Evolutionary conservation across 2,888 invertebrate species (phyloP).

Genomic region (Cheilosia vulpina): DNA sequence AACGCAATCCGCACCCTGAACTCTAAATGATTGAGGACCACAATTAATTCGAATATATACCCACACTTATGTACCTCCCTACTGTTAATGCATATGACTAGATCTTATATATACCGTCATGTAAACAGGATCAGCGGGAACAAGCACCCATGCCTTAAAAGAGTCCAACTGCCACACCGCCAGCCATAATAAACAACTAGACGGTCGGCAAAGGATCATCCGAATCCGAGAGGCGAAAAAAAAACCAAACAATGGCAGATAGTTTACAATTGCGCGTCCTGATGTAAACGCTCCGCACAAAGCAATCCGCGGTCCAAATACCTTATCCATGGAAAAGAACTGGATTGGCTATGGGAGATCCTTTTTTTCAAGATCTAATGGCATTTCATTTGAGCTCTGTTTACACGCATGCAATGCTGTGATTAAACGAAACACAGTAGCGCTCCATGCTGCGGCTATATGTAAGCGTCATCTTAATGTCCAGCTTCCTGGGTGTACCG

Average conservation of each 20-base stretch:
- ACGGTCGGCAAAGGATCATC: slow-evolving; percentile 15
- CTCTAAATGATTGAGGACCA: slow-evolving; percentile 28
- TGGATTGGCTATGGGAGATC: slow-evolving; percentile 63
- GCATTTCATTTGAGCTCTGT: slow-evolving; percentile 55
- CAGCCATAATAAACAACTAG: not conserved
- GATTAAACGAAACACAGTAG: slow-evolving; percentile 57
- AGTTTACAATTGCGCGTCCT: slow-evolving; percentile 37
- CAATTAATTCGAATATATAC: slow-evolving; percentile 19
- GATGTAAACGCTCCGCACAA: slow-evolving; percentile 30
- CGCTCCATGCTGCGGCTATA: slow-evolving; percentile 19
- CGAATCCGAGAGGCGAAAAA: slow-evolving; percentile 18
- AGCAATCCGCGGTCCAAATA: slow-evolving; percentile 37
- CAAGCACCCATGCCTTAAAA: slow-evolving; percentile 20
- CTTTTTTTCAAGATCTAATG: slow-evolving; percentile 35
- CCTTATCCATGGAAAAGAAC: slow-evolving; percentile 23
- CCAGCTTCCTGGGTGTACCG: slow-evolving; percentile 36
- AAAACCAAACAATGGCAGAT: slow-evolving; percentile 7
- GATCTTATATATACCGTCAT: not conserved
- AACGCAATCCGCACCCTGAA: slow-evolving; percentile 24
- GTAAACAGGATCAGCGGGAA: slow-evolving; percentile 21
- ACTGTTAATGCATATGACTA: not conserved
- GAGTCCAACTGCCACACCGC: slow-evolving; percentile 3
- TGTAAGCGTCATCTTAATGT: slow-evolving; percentile 62
- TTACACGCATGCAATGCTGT: slow-evolving; percentile 69
- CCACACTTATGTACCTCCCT: not conserved